Evolutionary conservation across 2,113 vertebrate species (phyloP).

Genomic region (Serranochromis macrocephalus): DNA sequence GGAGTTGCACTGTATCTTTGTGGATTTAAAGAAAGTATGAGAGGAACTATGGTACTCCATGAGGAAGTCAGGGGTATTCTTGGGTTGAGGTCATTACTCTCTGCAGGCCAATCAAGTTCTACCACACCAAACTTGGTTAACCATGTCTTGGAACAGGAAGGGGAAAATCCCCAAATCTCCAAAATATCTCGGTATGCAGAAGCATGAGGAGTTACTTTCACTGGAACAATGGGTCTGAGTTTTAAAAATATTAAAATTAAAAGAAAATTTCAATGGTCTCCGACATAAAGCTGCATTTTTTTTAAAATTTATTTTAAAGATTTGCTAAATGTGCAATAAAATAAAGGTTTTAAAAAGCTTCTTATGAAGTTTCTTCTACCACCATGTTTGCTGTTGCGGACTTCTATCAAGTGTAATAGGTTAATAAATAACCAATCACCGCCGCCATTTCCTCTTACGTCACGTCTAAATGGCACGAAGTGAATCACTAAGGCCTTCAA

Average conservation of each 20-base stretch:
- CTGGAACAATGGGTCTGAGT: background rate
- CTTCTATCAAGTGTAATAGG: background rate
- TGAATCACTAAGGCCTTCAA: background rate
- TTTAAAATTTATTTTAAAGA: accelerated
- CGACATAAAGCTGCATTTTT: background rate
- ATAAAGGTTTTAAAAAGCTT: background rate
- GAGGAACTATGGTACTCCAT: background rate
- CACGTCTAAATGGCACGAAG: background rate
- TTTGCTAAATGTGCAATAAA: background rate
- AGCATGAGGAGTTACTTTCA: background rate
- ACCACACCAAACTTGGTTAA: background rate
- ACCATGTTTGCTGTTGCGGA: background rate
- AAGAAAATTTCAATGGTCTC: background rate
- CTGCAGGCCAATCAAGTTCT: background rate
- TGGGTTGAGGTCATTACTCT: background rate
- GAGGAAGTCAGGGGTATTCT: background rate
- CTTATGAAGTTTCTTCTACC: accelerated
- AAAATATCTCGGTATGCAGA: background rate
- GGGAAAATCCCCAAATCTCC: background rate
- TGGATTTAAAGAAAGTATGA: background rate
- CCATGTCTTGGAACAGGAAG: background rate
- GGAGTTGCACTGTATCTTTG: background rate
- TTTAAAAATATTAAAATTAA: background rate
- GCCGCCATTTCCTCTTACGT: background rate
- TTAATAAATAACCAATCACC: background rate